Evolutionary conservation across 1,140 invertebrate species (phyloP).

Genomic region (Camponotus floridanus): DNA sequence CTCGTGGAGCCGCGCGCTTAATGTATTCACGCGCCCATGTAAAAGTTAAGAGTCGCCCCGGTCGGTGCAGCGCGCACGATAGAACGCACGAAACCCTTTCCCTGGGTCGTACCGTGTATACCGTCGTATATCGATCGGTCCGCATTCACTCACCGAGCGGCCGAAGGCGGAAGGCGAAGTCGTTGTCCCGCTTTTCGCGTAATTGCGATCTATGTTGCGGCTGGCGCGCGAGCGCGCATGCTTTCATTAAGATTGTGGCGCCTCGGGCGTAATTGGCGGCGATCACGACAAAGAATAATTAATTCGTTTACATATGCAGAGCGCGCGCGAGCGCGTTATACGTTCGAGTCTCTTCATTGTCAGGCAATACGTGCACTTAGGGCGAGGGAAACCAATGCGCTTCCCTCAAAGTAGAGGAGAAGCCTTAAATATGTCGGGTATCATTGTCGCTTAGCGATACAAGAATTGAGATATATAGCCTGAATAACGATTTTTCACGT

Average conservation of each 20-base stretch:
- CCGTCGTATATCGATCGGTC: slow-evolving; percentile 71
- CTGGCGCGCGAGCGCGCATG: slow-evolving; percentile 17
- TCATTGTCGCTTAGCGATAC: slow-evolving; percentile 32
- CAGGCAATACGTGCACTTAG: slow-evolving; percentile 51
- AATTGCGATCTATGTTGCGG: slow-evolving; percentile 62
- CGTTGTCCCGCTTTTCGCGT: slow-evolving; percentile 60
- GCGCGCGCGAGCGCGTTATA: slow-evolving; percentile 20
- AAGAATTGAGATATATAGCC: not conserved
- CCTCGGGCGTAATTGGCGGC: slow-evolving; percentile 52
- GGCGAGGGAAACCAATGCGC: slow-evolving; percentile 51
- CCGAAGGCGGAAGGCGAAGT: slow-evolving; percentile 34
- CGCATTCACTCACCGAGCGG: slow-evolving; percentile 58
- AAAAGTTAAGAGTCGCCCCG: slow-evolving; percentile 78
- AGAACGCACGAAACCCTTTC: slow-evolving; percentile 74
- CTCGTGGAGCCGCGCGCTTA: slow-evolving; percentile 75
- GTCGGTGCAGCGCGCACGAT: slow-evolving; percentile 65
- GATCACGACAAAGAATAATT: slow-evolving; percentile 62
- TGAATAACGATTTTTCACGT: slow-evolving; percentile 16
- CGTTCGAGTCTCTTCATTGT: slow-evolving; percentile 45
- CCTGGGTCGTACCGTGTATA: slow-evolving; percentile 28
- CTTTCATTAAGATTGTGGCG: slow-evolving; percentile 63
- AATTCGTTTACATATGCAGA: slow-evolving; percentile 48
- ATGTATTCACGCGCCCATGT: slow-evolving; percentile 79
- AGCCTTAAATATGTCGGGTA: slow-evolving; percentile 33
- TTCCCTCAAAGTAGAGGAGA: slow-evolving; percentile 21